Conservation (phyloP, 2,888 invertebrate genomes). For the Hartigia nigra region DNA sequence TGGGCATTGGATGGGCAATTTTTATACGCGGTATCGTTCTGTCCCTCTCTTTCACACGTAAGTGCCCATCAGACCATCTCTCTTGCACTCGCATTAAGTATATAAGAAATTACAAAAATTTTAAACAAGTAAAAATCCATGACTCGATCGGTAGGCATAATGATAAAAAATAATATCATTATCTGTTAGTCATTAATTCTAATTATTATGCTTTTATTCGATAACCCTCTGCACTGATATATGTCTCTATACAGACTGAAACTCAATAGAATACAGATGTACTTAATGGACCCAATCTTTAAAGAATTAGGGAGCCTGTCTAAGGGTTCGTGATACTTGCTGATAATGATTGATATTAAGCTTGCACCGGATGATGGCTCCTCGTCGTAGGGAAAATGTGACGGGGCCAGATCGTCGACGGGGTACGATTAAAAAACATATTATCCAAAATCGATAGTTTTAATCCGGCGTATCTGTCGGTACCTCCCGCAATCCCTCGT, state of each 20-base stretch:
- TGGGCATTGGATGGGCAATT: not conserved
- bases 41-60: not conserved
- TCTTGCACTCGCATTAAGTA: not conserved
- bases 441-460: slow-evolving; percentile 24
- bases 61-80: not conserved
- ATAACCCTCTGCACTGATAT: not conserved
- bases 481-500: not conserved
- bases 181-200: not conserved
- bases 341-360: not conserved
- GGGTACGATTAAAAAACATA: slow-evolving; percentile 5
- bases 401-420: not conserved
- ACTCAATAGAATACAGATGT: not conserved
- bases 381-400: slow-evolving; percentile 1
- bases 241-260: not conserved
- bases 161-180: not conserved
- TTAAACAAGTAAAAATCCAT: not conserved
- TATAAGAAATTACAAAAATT: not conserved
- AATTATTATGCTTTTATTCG: not conserved
- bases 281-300: not conserved
- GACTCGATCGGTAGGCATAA: not conserved
- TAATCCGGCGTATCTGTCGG: slow-evolving; percentile 18
- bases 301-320: not conserved
- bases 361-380: not conserved
- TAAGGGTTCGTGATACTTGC: not conserved
- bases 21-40: not conserved